Base-by-base conservation (phyloP, 1,140 invertebrate genomes). In the Schlechtendalia chinensis region DNA sequence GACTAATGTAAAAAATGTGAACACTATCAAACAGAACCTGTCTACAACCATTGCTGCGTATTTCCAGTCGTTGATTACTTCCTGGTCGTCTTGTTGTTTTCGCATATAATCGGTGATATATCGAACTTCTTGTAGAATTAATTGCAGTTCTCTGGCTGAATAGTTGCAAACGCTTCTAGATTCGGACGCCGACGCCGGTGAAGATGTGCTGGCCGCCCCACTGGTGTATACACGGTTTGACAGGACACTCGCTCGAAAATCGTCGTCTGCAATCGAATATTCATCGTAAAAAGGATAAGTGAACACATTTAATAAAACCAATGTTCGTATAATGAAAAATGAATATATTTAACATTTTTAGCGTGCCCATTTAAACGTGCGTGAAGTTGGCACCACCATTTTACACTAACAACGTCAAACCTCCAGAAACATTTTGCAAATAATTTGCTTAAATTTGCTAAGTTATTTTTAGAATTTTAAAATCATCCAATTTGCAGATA, bases 41-140 rank as follows among this genome's bases (percentile, higher is more conserved):
- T 99, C 97, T 84, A 99, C 95, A 83, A 99, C 97, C 96, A 98
- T 95, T 82, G 97, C 97, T 77, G 98, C 97, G 87, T 99, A 99
- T 87, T 98, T 98, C 98, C 98, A 99, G 86, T 99, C 97, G 86
- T 92, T 94, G 82, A 96, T 95, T 65, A 96, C 89, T 84, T 96
- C 94, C n/a, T 93, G 91, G 84, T 94, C 93, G 83, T 95, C 93
- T 84, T 97, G 95, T 72, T 93, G 91, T 85, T 96, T 95, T 84
- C 92, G 91, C 92, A 96, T 94, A 82, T 93, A 90, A 83, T 90
- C 89, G 17, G 95, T 97, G 84, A 99, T 98, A 87, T 97, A 97
- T 85, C 95, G 93, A 67, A 99, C 88, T 88, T 99, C 96, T 83
- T 92, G 90, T 22, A 98, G 89, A 85, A 98, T 96, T 84, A 91